Evolutionary conservation across 2,888 invertebrate genomes (phyloP).

Genomic region (Lissocephala sabroskyi): DNA sequence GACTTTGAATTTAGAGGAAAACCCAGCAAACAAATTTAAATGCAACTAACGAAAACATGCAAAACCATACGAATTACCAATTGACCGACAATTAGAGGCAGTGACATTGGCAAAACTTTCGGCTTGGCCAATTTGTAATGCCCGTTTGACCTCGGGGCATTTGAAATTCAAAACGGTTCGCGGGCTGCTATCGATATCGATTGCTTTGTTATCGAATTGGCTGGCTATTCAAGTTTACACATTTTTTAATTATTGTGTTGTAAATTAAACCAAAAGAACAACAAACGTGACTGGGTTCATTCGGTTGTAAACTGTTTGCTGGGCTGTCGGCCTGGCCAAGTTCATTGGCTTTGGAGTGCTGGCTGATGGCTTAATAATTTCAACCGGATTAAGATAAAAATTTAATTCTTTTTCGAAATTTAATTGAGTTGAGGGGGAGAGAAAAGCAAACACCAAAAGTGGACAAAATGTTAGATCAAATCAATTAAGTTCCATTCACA

Average conservation of each 20-base stretch:
- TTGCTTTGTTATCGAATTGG: no score
- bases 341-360: constrained; percentile 60
- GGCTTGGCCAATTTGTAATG: no score
- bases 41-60: constrained; percentile 49
- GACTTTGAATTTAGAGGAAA: no score
- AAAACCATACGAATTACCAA: constrained; percentile 31
- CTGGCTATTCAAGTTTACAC: no score
- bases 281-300: not conserved
- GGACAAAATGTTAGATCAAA: constrained; percentile 34
- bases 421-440: no score
- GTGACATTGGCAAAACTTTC: constrained; percentile 43
- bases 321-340: constrained; percentile 17
- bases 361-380: constrained; percentile 61
- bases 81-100: constrained; percentile 41
- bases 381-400: constrained; percentile 23
- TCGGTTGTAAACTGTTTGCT: constrained; percentile 4
- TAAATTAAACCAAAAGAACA: no score
- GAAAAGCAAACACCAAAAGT: no score
- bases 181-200: no score
- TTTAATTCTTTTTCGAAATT: constrained; percentile 22
- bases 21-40: constrained; percentile 50
- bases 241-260: constrained; percentile 1
- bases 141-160: no score
- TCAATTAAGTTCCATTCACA: constrained; percentile 39
- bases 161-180: no score